Evolutionary conservation across 2,797 vertebrate species (phyloP).

Genomic region (Yasuhikotakia modesta): DNA sequence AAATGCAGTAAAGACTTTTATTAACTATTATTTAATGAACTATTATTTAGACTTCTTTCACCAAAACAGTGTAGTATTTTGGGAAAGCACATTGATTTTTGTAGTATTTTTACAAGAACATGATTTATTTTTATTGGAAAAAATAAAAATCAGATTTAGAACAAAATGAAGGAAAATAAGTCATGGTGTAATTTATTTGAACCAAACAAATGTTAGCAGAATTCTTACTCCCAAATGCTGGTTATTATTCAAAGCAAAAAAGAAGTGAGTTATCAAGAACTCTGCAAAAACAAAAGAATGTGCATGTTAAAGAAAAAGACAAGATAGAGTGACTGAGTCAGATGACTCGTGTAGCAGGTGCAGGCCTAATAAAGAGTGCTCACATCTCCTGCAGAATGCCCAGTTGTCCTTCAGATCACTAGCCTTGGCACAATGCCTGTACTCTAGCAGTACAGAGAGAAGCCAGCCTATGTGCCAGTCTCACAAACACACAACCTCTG

Average conservation of each 20-base stretch:
- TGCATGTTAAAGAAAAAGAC: constrained; percentile 2
- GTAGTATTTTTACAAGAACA: too few relatives aligned
- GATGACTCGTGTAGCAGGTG: constrained; percentile 61
- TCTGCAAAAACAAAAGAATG: constrained; percentile 8
- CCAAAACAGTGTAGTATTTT: too few relatives aligned
- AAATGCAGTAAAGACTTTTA: not conserved
- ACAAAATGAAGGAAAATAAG: too few relatives aligned
- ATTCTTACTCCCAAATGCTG: not conserved
- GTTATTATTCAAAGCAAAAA: not conserved
- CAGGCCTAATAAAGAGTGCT: constrained; percentile 63
- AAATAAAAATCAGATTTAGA: too few relatives aligned
- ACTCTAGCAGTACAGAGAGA: constrained; percentile 51
- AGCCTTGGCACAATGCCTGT: constrained; percentile 55
- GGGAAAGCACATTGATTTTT: too few relatives aligned
- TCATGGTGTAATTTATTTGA: too few relatives aligned
- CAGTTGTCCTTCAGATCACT: constrained; percentile 62
- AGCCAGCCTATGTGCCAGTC: constrained; percentile 42
- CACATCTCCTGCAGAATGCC: constrained; percentile 64
- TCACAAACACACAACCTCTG: constrained; percentile 54
- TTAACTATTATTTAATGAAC: too few relatives aligned
- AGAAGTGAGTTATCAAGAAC: not conserved
- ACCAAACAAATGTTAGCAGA: not conserved
- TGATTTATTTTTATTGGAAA: too few relatives aligned
- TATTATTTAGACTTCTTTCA: too few relatives aligned
- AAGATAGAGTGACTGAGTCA: constrained; percentile 24